phyloP scores from a whole-genome alignment of 37 sponge, comb jelly and placozoan genomes.

The Haliclona indistincta region DNA sequence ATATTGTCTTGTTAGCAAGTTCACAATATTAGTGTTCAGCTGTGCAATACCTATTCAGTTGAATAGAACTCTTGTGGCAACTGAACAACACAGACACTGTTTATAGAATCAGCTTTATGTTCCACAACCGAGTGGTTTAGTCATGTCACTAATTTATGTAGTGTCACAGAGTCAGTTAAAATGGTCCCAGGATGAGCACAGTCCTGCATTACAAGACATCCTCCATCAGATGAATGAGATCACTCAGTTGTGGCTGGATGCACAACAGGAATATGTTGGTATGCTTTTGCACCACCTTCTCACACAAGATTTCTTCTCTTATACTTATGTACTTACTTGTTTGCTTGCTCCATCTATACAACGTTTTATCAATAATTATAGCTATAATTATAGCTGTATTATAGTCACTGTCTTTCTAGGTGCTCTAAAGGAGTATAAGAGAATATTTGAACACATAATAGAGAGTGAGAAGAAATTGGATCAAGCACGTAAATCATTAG shows the following conservation, averaged over 20 bases:
- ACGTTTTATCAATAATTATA: background rate
- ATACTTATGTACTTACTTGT: background rate
- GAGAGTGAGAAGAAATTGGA: constrained; percentile 77
- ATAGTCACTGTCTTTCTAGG: constrained; percentile 8
- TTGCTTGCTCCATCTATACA: background rate
- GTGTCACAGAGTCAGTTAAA: constrained; percentile 30
- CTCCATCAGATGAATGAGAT: constrained; percentile 63
- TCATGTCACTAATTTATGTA: background rate
- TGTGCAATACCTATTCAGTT: background rate
- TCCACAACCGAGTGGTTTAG: background rate
- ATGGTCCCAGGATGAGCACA: constrained; percentile 68
- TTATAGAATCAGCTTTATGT: background rate
- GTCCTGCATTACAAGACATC: constrained; percentile 75
- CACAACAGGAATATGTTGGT: constrained; percentile 68
- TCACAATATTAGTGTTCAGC: background rate
- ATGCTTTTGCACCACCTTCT: background rate
- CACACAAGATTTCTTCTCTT: background rate
- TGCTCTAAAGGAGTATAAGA: constrained; percentile 70
- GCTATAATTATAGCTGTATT: background rate
- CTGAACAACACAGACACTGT: too few species aligned
- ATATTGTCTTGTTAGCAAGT: background rate
- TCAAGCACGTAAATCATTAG: constrained; percentile 52
- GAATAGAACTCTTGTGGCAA: too few species aligned
- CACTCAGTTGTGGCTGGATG: constrained; percentile 44
- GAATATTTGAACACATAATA: constrained; percentile 70